Base-by-base conservation (phyloP, 2,113 vertebrate species). In the Genyomyrus donnyi region DNA sequence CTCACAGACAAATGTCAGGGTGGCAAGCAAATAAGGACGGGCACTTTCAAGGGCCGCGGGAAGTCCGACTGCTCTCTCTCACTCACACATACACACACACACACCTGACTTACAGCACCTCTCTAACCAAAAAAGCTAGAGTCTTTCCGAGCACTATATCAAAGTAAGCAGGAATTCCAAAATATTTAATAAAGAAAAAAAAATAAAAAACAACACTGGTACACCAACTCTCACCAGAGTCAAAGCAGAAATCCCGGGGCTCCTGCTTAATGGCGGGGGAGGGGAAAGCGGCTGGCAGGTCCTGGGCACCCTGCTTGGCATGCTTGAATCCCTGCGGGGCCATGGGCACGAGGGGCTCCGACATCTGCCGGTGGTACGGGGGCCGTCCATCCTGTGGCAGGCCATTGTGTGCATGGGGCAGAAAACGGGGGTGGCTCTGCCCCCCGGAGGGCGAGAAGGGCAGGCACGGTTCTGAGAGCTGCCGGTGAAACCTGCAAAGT, bases 181-280 rank as follows among this genome's bases (percentile, higher is more conserved):
- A 27, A 31, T 31, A 27, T 70, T 66, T 70, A 11, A 31, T 70
- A 13, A 70, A 70, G 19, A 56, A 56, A 21, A 19, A 17, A 58
- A 2, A 58, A 58, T 39, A 0, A 58, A 58, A n/a, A 21, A 9
- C 1, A 50, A 58, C 19, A 8, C 31, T 6, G 56, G n/a, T 8
- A 7, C 39, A 90, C 62, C 70, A 42, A 0, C 17, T 92, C 97
- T 95, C 91, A 98, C 98, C 98, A 95, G 98, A 99, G 93, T 99
- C 98, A 3, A 98, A 97, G 96, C 98, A 98, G 95, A 97, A 99
- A 95, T 99, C 98, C 17, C 95, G 94, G 19, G 98, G 98, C 94
- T 99, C 98, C 94, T 98, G 98, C 92, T 99, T 99, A 95, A 99
- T 98, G 95, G 96, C 96, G 96, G 98, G 94, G 4, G 97, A 94